Conservation (phyloP, 2,113 vertebrate genomes). For the Albula goreensis region DNA sequence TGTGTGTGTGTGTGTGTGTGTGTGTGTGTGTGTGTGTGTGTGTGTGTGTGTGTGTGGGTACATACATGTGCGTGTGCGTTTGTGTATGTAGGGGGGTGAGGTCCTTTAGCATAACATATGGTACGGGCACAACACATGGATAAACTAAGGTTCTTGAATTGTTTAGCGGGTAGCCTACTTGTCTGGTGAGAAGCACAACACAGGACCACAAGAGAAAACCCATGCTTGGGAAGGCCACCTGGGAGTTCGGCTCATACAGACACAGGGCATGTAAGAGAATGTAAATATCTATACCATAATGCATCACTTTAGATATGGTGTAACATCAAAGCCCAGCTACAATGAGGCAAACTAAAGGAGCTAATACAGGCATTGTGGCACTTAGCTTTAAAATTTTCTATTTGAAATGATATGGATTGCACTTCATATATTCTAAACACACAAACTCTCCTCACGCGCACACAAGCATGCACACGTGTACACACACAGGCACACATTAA, state of each 20-base stretch:
- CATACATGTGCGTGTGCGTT: background rate
- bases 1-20: too few species aligned
- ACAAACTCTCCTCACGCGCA: too few species aligned
- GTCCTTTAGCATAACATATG: background rate
- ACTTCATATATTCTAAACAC: too few species aligned
- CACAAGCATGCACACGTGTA: too few species aligned
- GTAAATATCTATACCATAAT: background rate
- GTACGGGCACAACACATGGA: background rate
- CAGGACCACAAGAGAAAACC: background rate
- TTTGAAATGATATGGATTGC: too few species aligned
- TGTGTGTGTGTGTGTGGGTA: background rate
- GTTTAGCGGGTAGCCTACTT: background rate
- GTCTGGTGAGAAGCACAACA: background rate
- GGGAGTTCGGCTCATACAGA: background rate
- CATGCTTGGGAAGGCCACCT: background rate
- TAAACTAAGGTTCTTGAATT: background rate
- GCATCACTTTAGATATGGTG: background rate
- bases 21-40: too few species aligned
- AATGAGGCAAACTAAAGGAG: too few species aligned
- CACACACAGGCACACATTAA: too few species aligned
- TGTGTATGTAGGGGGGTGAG: background rate
- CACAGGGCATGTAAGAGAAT: background rate
- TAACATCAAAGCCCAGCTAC: background rate
- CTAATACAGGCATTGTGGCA: too few species aligned
- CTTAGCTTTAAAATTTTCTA: too few species aligned